A percentile compares a stretch with the other conserved stretches of the same genome.
phyloP scores from a whole-genome alignment of 64 coral and sea anemone species.

The Actinia tenebrosa region DNA sequence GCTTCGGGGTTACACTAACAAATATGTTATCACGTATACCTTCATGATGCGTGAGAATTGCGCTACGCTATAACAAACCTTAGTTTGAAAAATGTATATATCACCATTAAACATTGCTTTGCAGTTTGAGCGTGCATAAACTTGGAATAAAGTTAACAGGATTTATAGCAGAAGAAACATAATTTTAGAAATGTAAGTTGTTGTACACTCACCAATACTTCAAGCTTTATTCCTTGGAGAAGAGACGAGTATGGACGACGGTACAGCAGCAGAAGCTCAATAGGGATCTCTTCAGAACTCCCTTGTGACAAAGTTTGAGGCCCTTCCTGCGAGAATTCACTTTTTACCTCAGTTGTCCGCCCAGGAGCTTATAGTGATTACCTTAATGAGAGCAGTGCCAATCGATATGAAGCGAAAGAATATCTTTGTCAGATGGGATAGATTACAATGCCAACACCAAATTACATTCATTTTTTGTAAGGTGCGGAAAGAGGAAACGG shows the following conservation, averaged over 20 bases:
- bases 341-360: neutral
- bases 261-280: neutral
- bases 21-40: neutral
- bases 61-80: too few relatives aligned
- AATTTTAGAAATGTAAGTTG: too few relatives aligned
- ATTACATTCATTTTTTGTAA: neutral
- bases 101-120: too few relatives aligned
- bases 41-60: neutral
- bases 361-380: conserved; percentile 12
- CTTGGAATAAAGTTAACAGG: too few relatives aligned
- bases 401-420: conserved; percentile 1
- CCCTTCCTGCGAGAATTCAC: neutral
- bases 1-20: neutral
- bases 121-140: too few relatives aligned
- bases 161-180: too few relatives aligned
- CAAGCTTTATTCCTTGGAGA: too few relatives aligned
- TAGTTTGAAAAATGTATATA: too few relatives aligned
- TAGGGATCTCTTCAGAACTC: neutral
- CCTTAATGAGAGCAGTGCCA: neutral
- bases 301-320: neutral
- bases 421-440: neutral
- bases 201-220: too few relatives aligned
- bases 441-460: neutral
- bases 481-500: neutral
- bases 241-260: too few relatives aligned